A percentile compares a stretch with the other conserved stretches of the same genome.
phyloP scores from a whole-genome alignment of 1,140 invertebrate genomes.

The Pteromalus puparum region DNA sequence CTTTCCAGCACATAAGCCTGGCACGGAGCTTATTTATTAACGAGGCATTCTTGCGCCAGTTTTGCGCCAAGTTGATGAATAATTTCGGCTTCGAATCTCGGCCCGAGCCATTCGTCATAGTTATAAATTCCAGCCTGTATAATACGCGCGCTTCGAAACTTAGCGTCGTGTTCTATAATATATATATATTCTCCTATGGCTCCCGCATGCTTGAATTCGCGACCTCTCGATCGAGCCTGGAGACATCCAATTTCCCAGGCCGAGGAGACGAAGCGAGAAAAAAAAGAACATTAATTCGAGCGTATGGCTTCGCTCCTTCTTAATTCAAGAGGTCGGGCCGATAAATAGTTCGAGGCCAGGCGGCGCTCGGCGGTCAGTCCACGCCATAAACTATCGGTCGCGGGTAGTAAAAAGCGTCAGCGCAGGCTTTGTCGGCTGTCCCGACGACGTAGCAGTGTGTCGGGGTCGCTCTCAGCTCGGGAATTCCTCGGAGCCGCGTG shows the following conservation, averaged over 20 bases:
- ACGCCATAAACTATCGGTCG: conserved; percentile 46
- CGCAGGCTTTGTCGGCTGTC: background rate
- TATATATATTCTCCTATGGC: no score
- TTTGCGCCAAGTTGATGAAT: background rate
- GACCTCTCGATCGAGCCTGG: no score
- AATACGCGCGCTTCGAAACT: background rate
- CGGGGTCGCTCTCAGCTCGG: background rate
- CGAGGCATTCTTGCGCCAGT: background rate
- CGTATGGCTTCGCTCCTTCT: conserved; percentile 1
- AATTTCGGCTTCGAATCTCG: conserved; percentile 10
- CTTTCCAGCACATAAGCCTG: background rate
- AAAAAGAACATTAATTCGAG: background rate
- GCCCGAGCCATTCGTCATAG: conserved; percentile 10
- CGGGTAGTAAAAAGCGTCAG: conserved; percentile 38
- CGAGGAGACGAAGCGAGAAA: background rate
- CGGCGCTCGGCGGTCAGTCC: background rate
- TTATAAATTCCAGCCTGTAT: conserved; percentile 38
- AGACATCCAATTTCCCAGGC: conserved; percentile 32
- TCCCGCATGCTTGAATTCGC: no score
- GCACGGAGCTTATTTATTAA: background rate
- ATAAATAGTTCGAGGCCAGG: conserved; percentile 7
- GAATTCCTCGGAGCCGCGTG: conserved; percentile 35
- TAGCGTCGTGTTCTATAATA: background rate
- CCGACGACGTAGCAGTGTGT: background rate
- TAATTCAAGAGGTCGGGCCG: conserved; percentile 26